Percentiles rank a stretch among this genome's conserved stretches.
phyloP scores from a whole-genome alignment of 2,888 invertebrate species.

The Epinotia demarniana region DNA sequence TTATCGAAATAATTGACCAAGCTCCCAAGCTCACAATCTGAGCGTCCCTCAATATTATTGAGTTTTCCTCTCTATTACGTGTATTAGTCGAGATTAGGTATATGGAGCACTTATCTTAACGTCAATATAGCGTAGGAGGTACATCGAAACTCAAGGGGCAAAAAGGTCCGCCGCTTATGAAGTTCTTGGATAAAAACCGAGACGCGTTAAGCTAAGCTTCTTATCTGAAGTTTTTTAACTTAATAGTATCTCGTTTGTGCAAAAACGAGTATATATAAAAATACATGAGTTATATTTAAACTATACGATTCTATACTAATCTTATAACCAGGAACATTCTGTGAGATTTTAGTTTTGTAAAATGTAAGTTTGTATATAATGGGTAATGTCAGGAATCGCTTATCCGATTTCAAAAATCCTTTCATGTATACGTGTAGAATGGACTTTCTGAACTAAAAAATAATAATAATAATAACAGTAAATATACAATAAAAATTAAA shows the following conservation, averaged over 20 bases:
- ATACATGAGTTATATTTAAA: no score
- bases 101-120: constrained; percentile 30
- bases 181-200: not conserved
- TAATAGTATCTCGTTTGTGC: not conserved
- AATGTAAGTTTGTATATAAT: no score
- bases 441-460: no score
- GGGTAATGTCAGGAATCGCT: no score
- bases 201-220: not conserved
- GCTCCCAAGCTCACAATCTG: constrained; percentile 8
- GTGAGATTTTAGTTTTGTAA: no score
- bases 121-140: constrained; percentile 8
- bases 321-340: no score
- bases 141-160: constrained; percentile 17
- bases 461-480: no score
- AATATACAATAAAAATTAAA: no score
- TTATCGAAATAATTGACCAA: not conserved
- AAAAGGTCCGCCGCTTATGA: constrained; percentile 17
- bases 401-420: no score
- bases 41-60: constrained; percentile 6
- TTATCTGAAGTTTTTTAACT: not conserved
- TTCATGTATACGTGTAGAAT: no score
- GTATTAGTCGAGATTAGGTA: constrained; percentile 33
- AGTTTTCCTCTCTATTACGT: constrained; percentile 29
- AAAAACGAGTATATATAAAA: no score
- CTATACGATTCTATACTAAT: no score